Base-by-base conservation (phyloP, 1,140 invertebrate species). In the Semibalanus balanoides region DNA sequence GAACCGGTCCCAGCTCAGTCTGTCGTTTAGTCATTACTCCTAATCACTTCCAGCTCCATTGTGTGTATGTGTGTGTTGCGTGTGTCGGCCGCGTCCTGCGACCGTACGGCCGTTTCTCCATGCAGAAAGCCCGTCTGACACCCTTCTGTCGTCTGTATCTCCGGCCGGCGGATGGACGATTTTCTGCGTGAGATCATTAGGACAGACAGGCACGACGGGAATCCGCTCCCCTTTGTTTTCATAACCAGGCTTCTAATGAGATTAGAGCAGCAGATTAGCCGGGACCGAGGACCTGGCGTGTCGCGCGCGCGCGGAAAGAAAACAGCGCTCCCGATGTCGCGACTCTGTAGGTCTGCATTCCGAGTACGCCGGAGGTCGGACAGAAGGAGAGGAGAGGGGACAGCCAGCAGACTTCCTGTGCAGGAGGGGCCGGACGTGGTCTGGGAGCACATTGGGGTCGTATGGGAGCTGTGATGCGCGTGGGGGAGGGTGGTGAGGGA, bases 141-240 rank as follows among this genome's bases (percentile, higher is more conserved):
- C 11, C 22, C 51, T 14, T 19, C 22, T 7, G 7, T 19, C 7
- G 7, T 25, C 51, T 19, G 51, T 19, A 64, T 64, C 51, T 64
- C 9, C 51, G 51, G 51, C 22, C 22, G 11, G 51, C 51, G 51
- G 51, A 14, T 40, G 35, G 51, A 25, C 51, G 51, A 64, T 64
- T 64, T 64, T 64, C 51, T 64, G 51, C 51, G 51, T 19, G 11
- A 64, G 11, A 25, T 64, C 51, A 64, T 64, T 64, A 64, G 51
- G 51, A 64, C 51, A 64, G 51, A 25, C 51, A 64, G 51, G 51
- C 51, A 64, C 22, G 51, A 19, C 51, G 14, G 51, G 51, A 14
- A 64, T 40, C 35, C 51, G 51, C 51, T 64, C 51, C 51, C 51
- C 51, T 64, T 64, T 64, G 51, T 64, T 64, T 64, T 64, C 51